Evolutionary conservation across 2,113 vertebrate species (phyloP).

Genomic region (Corythoichthys haematopterus): DNA sequence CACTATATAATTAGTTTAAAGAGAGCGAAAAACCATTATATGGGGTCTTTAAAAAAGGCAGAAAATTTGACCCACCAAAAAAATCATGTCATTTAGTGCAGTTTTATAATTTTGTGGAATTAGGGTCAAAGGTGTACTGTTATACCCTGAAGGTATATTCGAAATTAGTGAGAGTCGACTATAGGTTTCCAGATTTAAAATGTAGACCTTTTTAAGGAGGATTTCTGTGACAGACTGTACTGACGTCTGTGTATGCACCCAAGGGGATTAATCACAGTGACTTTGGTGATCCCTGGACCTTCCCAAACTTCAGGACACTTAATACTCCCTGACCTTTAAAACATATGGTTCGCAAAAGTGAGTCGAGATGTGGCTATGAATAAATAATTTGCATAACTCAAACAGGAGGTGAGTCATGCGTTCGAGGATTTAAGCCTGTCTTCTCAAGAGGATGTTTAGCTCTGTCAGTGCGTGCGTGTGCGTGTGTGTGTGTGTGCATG

Average conservation of each 20-base stretch:
- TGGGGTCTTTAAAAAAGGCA: no score
- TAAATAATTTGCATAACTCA: slow-evolving; percentile 52
- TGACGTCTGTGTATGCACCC: background rate
- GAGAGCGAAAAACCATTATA: no score
- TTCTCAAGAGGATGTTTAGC: slow-evolving; percentile 34
- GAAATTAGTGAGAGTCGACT: background rate
- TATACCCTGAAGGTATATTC: background rate
- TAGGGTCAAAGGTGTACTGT: no score
- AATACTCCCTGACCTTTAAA: slow-evolving; percentile 34
- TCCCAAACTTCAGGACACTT: slow-evolving; percentile 17
- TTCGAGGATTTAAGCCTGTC: slow-evolving; percentile 41
- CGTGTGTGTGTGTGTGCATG: slow-evolving; percentile 7
- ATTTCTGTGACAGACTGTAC: background rate
- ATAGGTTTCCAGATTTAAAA: background rate
- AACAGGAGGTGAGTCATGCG: slow-evolving; percentile 43
- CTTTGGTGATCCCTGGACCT: slow-evolving; percentile 18
- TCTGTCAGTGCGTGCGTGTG: background rate
- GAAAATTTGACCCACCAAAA: no score
- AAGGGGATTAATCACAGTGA: background rate
- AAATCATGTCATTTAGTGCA: no score
- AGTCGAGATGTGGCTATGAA: slow-evolving; percentile 38
- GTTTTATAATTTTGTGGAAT: no score
- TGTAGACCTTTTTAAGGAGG: background rate
- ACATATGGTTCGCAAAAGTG: slow-evolving; percentile 25
- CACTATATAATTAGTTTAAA: no score